Conservation (phyloP, 2,113 vertebrate genomes). For the Numenius arquata region DNA sequence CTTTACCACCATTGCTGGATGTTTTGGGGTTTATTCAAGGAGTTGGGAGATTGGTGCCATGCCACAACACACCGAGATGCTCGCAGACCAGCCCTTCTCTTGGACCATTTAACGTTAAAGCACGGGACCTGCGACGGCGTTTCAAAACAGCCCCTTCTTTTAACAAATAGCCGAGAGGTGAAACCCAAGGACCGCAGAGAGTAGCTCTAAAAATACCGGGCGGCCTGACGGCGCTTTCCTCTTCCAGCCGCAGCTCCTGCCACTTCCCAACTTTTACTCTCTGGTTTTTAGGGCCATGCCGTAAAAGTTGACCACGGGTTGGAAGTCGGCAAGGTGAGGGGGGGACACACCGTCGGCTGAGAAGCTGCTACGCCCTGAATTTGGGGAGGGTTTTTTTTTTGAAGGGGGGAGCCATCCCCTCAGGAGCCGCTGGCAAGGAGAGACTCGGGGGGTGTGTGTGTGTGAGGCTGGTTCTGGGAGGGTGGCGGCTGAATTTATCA, state of each 20-base stretch:
- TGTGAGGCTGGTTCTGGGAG: not conserved
- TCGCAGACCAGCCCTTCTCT: rapidly evolving
- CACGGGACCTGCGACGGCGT: rapidly evolving
- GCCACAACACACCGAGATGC: rapidly evolving
- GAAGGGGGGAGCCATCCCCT: too few species aligned
- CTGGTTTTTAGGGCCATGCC: not conserved
- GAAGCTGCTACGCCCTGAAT: not conserved
- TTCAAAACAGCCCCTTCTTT: not conserved
- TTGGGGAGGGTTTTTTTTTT: rapidly evolving
- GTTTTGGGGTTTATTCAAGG: rapidly evolving
- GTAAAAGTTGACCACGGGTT: not conserved
- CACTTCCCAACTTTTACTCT: not conserved
- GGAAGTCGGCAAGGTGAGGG: rapidly evolving
- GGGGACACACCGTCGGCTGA: too few species aligned
- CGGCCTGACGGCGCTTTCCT: not conserved
- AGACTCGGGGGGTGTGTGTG: too few species aligned
- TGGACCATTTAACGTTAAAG: rapidly evolving
- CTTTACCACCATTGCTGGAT: rapidly evolving
- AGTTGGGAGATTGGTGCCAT: rapidly evolving
- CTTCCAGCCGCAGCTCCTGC: not conserved
- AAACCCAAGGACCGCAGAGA: not conserved
- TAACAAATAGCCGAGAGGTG: not conserved
- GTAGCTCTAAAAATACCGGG: not conserved
- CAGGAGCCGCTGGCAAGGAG: not conserved
- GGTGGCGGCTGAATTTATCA: not conserved